Percentiles rank a stretch among this genome's conserved stretches.
phyloP scores from a whole-genome alignment of 2,888 invertebrate species.

The Trichogramma dendrolimi region DNA sequence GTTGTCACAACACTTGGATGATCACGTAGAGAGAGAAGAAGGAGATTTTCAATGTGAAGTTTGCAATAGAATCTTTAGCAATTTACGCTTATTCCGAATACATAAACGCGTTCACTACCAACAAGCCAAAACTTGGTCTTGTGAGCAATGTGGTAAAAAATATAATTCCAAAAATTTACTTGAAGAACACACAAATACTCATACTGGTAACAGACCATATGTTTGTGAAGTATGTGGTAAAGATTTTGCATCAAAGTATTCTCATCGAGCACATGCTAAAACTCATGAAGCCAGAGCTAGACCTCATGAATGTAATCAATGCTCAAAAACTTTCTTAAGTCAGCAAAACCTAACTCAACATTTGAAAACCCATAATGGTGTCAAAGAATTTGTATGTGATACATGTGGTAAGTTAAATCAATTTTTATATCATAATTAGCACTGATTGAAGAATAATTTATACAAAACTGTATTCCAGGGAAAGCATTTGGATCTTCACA shows the following conservation, averaged over 20 bases:
- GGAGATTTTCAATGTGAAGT: constrained; percentile 64
- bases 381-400: constrained; percentile 67
- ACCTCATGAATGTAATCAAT: constrained; percentile 65
- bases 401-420: constrained; percentile 58
- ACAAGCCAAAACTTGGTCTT: constrained; percentile 62
- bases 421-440: neutral
- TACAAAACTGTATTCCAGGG: constrained; percentile 47
- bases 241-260: constrained; percentile 75
- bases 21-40: constrained; percentile 60
- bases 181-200: constrained; percentile 70
- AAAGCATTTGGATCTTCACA: constrained; percentile 76
- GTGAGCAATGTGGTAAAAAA: constrained; percentile 63
- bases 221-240: constrained; percentile 65
- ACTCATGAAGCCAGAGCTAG: constrained; percentile 67
- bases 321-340: constrained; percentile 72
- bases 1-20: constrained; percentile 62
- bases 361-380: constrained; percentile 67
- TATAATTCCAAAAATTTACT: constrained; percentile 68
- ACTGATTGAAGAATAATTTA: neutral
- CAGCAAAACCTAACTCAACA: constrained; percentile 73
- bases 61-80: constrained; percentile 62
- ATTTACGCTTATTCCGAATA: constrained; percentile 59
- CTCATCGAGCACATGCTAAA: constrained; percentile 71
- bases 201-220: constrained; percentile 67
- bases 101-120: constrained; percentile 65